phyloP scores from a whole-genome alignment of 2,888 invertebrate genomes.

The Hydrotaea diabolus region DNA sequence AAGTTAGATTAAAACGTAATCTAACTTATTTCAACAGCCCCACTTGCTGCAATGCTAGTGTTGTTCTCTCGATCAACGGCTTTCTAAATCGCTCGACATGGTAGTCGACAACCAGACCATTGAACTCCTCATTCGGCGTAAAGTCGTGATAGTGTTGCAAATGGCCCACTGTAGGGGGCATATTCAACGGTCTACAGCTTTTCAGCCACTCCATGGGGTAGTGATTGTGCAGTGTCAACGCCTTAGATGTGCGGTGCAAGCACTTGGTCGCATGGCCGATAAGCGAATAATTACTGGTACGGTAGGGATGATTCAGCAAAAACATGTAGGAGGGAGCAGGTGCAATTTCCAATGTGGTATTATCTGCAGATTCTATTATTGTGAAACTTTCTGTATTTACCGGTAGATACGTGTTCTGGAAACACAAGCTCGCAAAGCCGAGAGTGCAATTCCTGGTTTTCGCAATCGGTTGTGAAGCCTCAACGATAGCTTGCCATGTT shows the following conservation, averaged over 20 bases:
- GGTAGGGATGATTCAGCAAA: constrained; percentile 94
- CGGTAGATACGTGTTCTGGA: constrained; percentile 94
- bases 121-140: not conserved
- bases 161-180: constrained; percentile 89
- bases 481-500: constrained; percentile 89
- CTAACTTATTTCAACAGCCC: constrained; percentile 13
- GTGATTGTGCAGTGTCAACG: constrained; percentile 93
- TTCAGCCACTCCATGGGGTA: constrained; percentile 88
- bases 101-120: not conserved
- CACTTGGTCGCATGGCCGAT: constrained; percentile 94
- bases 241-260: constrained; percentile 93
- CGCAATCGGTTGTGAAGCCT: constrained; percentile 84
- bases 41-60: not conserved
- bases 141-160: constrained; percentile 92
- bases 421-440: constrained; percentile 86
- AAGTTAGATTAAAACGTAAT: too few species aligned
- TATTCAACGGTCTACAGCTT: constrained; percentile 87
- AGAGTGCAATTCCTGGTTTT: constrained; percentile 83
- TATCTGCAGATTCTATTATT: constrained; percentile 77
- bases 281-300: constrained; percentile 93
- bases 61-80: not conserved
- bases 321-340: constrained; percentile 90
- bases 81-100: constrained; percentile 8
- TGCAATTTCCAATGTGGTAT: constrained; percentile 83
- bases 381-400: constrained; percentile 85